A percentile compares a stretch with the other conserved stretches of the same genome.
phyloP scores from a whole-genome alignment of 2,113 vertebrate species.

The Opisthocomus hoazin region DNA sequence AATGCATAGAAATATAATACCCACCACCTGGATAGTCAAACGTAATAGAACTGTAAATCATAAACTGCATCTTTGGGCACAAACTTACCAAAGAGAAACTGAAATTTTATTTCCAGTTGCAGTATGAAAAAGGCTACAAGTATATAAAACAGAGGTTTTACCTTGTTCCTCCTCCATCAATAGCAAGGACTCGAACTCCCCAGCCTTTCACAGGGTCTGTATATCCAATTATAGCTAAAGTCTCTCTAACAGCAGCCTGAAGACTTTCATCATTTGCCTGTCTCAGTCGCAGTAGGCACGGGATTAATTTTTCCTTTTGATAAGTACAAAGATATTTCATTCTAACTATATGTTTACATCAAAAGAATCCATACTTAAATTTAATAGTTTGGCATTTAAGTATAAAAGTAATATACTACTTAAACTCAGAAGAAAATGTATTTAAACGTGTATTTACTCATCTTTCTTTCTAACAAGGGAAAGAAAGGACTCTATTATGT shows the following conservation, averaged over 20 bases:
- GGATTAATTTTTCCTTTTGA: conserved; percentile 83
- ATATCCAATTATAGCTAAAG: conserved; percentile 88
- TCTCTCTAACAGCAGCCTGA: conserved; percentile 87
- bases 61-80: not conserved
- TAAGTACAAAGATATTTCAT: not conserved
- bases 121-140: not conserved
- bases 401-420: not conserved
- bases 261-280: conserved; percentile 83
- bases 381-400: not conserved
- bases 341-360: not conserved
- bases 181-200: conserved; percentile 86
- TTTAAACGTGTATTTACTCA: not conserved
- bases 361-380: not conserved
- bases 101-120: not conserved
- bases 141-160: conserved; percentile 38
- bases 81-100: not conserved
- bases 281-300: conserved; percentile 84
- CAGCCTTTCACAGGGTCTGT: conserved; percentile 86
- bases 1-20: not conserved
- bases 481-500: not conserved
- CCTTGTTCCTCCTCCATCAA: conserved; percentile 96
- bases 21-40: not conserved
- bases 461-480: not conserved
- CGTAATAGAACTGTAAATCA: not conserved
- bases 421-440: not conserved